phyloP scores from a whole-genome alignment of 2,888 invertebrate genomes.

The Cynaeus angustus region DNA sequence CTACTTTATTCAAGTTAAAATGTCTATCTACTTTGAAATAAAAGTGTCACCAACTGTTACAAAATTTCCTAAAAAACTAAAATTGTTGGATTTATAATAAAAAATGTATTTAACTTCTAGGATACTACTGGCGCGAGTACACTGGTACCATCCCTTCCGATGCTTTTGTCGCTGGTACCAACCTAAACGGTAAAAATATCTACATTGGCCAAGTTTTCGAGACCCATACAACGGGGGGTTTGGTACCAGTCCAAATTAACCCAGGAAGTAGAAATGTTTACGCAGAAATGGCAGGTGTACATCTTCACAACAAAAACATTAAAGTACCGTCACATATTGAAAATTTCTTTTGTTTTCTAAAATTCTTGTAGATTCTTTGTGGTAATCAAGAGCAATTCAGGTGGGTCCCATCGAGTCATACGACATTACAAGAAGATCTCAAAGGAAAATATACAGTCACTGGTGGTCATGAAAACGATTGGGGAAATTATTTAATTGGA shows the following conservation, averaged over 20 bases:
- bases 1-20: too few species aligned
- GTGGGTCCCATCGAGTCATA: conserved; percentile 9
- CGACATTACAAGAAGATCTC: conserved; percentile 7
- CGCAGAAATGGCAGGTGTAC: background rate
- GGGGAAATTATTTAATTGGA: background rate
- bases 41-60: too few species aligned
- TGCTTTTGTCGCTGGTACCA: conserved; percentile 5
- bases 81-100: too few species aligned
- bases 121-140: conserved; percentile 22
- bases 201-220: conserved; percentile 9
- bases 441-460: conserved; percentile 10
- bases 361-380: conserved; percentile 17
- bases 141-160: conserved; percentile 11
- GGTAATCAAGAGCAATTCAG: conserved; percentile 19
- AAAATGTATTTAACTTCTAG: too few species aligned
- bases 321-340: background rate
- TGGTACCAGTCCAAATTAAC: too few species aligned
- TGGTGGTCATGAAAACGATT: conserved; percentile 26
- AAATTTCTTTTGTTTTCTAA: background rate
- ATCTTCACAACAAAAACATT: background rate
- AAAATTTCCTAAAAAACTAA: too few species aligned
- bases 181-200: conserved; percentile 1
- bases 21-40: too few species aligned
- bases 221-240: background rate
- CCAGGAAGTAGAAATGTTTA: background rate